Percentiles rank a stretch among this genome's conserved stretches.
These are phyloP conservation scores for Acleris sparsana DNA, from an alignment of 2,888 invertebrate species.

Conservation along the genomic window DNA sequence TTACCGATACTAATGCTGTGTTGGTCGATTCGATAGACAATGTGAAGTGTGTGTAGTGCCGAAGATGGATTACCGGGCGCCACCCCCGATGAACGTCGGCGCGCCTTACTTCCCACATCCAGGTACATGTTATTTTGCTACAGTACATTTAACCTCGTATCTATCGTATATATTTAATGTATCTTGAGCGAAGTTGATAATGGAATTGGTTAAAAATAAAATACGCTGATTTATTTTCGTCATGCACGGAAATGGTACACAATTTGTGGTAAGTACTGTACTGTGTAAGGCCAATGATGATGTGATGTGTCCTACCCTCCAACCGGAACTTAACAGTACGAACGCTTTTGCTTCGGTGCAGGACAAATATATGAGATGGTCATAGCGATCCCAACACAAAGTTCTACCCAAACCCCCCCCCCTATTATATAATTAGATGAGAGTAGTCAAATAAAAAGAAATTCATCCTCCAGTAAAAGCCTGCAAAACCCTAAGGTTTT, in stretches of 20 bases:
- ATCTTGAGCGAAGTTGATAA: not conserved
- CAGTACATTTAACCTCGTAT: constrained; percentile 2
- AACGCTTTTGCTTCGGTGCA: too few species aligned
- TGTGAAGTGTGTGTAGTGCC: constrained; percentile 46
- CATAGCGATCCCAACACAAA: too few species aligned
- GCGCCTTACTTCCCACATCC: constrained; percentile 71
- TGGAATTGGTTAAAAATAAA: not conserved
- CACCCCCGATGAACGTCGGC: constrained; percentile 71
- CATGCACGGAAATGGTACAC: too few species aligned
- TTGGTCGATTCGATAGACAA: constrained; percentile 41
- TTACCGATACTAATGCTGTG: constrained; percentile 42
- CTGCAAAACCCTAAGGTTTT: too few species aligned
- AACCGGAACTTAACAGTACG: too few species aligned
- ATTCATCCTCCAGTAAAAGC: not conserved
- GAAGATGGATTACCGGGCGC: constrained; percentile 76
- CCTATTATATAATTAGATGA: not conserved
- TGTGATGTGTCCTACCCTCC: too few species aligned
- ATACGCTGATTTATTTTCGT: too few species aligned
- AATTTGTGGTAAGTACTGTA: too few species aligned
- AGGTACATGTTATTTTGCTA: constrained; percentile 53
- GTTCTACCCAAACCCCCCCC: too few species aligned
- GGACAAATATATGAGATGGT: too few species aligned
- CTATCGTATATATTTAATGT: not conserved
- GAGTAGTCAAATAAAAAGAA: constrained; percentile 1
- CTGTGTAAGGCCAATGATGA: too few species aligned